Conservation (phyloP, 92 coral and sea anemone species). For the Epizoanthus ramosus region DNA sequence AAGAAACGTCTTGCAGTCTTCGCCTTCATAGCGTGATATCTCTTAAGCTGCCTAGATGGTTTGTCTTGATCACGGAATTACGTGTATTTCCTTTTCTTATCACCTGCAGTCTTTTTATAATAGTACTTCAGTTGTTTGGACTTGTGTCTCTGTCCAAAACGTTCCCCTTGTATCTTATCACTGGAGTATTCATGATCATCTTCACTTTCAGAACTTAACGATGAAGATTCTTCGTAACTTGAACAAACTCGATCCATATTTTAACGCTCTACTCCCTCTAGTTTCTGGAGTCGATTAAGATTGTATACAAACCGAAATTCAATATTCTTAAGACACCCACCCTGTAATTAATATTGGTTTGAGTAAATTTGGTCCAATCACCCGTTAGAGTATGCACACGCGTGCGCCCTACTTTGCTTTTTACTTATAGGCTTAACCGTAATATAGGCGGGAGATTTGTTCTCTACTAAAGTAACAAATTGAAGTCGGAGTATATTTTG, state of each 20-base stretch:
- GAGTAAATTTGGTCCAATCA: not conserved
- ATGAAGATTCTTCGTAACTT: not conserved
- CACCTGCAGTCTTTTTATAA: conserved; percentile 42
- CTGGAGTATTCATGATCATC: not conserved
- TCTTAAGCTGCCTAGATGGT: conserved; percentile 52
- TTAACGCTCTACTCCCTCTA: not conserved
- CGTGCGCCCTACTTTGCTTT: not conserved
- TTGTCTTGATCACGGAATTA: conserved; percentile 51
- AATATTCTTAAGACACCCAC: too few species aligned
- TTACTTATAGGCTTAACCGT: not conserved
- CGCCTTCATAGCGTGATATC: conserved; percentile 25
- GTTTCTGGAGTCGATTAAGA: too few species aligned
- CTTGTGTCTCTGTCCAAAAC: not conserved
- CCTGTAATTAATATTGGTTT: too few species aligned
- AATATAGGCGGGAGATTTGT: conserved; percentile 1
- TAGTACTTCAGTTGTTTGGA: conserved; percentile 61
- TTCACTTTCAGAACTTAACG: conserved; percentile 18
- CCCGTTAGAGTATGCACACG: not conserved
- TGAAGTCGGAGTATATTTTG: not conserved
- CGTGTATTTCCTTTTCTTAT: conserved; percentile 51
- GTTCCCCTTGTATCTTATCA: not conserved
- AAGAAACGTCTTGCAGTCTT: not conserved
- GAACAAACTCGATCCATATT: not conserved
- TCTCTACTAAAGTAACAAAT: not conserved
- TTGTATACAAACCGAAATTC: too few species aligned